Base-by-base conservation (phyloP, 2,888 invertebrate species). In the Leptinotarsa peninsularis region DNA sequence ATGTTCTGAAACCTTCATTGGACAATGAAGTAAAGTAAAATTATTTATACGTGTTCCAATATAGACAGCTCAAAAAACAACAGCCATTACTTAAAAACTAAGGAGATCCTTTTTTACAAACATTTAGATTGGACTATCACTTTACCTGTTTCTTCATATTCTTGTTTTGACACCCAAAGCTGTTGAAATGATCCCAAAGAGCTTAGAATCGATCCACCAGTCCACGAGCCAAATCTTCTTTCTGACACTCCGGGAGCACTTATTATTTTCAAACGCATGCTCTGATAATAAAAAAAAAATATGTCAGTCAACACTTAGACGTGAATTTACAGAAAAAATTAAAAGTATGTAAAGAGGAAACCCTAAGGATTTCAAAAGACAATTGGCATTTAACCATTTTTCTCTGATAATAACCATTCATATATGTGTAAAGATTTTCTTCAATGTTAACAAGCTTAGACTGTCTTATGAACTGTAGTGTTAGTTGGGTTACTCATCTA, bases 121-220 rank as follows among this genome's bases (percentile, higher is more conserved):
- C 86, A 86, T 83, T 86, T 86, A 66, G 86, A 82, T 79, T 89
- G 89, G 52, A 89, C 86, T 72, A 89, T 86, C 50, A 89, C 86
- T 84, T 93, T 93, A 13, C 94, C 94, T 18, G 90, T 91, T 85
- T 94, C 94, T 78, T 94, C 93, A 86, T 93, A 94, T 83, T 94
- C 94, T 83, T 93, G 93, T 82, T 93, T 93, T 17, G 93, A 93
- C 72, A 94, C 91, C 94, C 94, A 94, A 90, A 94, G 91, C 84
- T 94, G 94, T 83, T 94, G 94, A 86, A 94, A 94, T 2, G 93
- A 92, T 58, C 94, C 94, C 81, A 94, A 85, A 1, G 94, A 94
- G 52, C 93, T 93, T 58, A 94, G 88, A 79, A 94, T 94, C 0
- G 94, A 94, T 27, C 94, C 94, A 21, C 94, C 94, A 79, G 94